These are phyloP conservation scores for Aplochiton taeniatus DNA, from an alignment of 2,797 vertebrate species.

Conservation along the genomic window DNA sequence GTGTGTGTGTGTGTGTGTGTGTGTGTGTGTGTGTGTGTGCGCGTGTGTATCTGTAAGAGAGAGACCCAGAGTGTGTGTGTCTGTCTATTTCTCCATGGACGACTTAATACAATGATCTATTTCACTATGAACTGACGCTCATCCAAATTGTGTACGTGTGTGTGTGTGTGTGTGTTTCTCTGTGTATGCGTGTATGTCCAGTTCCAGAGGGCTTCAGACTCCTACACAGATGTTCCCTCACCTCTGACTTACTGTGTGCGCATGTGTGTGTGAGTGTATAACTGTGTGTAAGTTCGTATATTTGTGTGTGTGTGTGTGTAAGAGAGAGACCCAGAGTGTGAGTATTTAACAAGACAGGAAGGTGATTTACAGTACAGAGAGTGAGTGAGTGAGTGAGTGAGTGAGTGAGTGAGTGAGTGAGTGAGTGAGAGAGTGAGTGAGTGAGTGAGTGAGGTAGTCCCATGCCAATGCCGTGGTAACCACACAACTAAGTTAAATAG, in stretches of 20 bases:
- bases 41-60: neutral
- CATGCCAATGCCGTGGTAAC: too few species aligned
- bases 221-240: constrained; percentile 62
- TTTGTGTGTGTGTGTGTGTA: constrained; percentile 4
- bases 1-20: neutral
- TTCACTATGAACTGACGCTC: too few species aligned
- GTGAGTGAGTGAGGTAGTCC: too few species aligned
- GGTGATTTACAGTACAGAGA: too few species aligned
- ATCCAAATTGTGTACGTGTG: constrained; percentile 20
- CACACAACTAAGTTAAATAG: too few species aligned
- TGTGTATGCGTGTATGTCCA: constrained; percentile 28
- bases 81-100: too few species aligned
- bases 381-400: constrained; percentile 9
- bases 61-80: neutral
- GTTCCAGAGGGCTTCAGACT: constrained; percentile 46
- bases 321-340: constrained; percentile 5
- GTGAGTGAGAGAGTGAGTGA: too few species aligned
- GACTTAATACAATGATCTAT: too few species aligned
- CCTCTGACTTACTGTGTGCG: constrained; percentile 52
- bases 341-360: neutral
- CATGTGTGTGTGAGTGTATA: constrained; percentile 19
- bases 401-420: too few species aligned
- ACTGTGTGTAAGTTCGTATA: too few species aligned
- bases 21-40: constrained; percentile 1
- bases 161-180: constrained; percentile 19